phyloP scores from a whole-genome alignment of 2,113 vertebrate species.

The Lepus americanus region DNA sequence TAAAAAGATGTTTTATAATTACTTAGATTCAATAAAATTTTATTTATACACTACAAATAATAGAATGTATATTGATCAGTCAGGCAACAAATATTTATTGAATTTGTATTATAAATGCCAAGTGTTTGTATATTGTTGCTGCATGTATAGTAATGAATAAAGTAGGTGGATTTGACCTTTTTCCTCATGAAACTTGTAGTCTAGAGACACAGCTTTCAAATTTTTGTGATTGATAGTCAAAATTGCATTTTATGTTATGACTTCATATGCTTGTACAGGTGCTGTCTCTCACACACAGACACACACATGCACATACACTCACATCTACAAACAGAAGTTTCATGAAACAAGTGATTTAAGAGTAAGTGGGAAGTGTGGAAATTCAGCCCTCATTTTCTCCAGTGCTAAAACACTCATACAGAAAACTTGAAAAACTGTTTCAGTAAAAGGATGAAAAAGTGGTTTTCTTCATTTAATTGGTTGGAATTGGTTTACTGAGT shows the following conservation, averaged over 20 bases:
- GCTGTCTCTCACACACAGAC: background rate
- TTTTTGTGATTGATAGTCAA: constrained; percentile 7
- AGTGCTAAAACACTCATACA: constrained; percentile 1
- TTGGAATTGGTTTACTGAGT: background rate
- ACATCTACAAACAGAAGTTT: constrained; percentile 26
- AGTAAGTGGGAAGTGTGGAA: constrained; percentile 39
- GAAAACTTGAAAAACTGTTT: constrained; percentile 45
- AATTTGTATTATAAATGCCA: constrained; percentile 45
- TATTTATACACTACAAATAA: constrained; percentile 47
- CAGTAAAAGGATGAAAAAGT: constrained; percentile 20
- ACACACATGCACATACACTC: background rate
- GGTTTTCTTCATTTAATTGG: constrained; percentile 40
- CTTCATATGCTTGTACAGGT: background rate
- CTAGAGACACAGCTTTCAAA: constrained; percentile 11
- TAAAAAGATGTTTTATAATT: constrained; percentile 30
- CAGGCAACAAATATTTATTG: constrained; percentile 36
- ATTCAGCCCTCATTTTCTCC: background rate
- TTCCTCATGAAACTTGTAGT: constrained; percentile 11
- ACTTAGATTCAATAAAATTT: constrained; percentile 36
- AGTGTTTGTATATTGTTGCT: constrained; percentile 13
- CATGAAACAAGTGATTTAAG: constrained; percentile 31
- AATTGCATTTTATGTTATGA: constrained; percentile 35
- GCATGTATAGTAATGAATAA: constrained; percentile 9
- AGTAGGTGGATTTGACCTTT: constrained; percentile 24
- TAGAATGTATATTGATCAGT: constrained; percentile 42